Evolutionary conservation across 2,113 vertebrate genomes (phyloP).

Genomic region (Chloropsis cyanopogon): DNA sequence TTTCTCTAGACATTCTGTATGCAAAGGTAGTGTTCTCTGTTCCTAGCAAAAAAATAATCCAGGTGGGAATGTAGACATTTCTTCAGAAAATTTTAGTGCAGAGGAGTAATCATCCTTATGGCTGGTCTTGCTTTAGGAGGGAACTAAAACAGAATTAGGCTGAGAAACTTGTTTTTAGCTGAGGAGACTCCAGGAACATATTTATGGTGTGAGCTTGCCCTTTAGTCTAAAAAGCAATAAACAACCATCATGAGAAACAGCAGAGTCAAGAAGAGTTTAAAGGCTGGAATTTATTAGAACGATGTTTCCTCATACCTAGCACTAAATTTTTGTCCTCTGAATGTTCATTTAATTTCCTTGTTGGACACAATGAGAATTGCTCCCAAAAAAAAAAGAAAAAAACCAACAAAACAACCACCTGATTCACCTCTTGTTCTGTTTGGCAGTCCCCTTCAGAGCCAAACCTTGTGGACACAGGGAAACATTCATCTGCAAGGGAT

Average conservation of each 20-base stretch:
- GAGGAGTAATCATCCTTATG: neutral
- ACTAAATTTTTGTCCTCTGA: neutral
- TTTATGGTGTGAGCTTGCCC: neutral
- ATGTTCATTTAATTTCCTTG: neutral
- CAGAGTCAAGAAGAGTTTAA: slow-evolving; percentile 17
- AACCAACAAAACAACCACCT: too few species aligned
- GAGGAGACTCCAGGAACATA: neutral
- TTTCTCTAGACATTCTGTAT: neutral
- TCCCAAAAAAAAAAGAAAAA: neutral
- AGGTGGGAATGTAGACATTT: neutral
- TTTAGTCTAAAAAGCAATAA: slow-evolving; percentile 25
- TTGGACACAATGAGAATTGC: neutral
- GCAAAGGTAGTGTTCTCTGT: neutral
- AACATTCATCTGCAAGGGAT: neutral
- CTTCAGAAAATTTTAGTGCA: neutral
- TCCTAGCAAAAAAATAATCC: neutral
- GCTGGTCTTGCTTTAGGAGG: neutral
- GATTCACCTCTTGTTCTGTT: neutral
- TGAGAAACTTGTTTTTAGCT: neutral
- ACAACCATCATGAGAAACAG: neutral
- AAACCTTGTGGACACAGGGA: neutral
- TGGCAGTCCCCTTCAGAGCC: neutral
- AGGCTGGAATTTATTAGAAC: slow-evolving; percentile 24
- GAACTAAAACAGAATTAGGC: neutral
- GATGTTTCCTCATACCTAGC: slow-evolving; percentile 37